phyloP scores from a whole-genome alignment of 2,113 vertebrate genomes.

The Etia nguti region DNA sequence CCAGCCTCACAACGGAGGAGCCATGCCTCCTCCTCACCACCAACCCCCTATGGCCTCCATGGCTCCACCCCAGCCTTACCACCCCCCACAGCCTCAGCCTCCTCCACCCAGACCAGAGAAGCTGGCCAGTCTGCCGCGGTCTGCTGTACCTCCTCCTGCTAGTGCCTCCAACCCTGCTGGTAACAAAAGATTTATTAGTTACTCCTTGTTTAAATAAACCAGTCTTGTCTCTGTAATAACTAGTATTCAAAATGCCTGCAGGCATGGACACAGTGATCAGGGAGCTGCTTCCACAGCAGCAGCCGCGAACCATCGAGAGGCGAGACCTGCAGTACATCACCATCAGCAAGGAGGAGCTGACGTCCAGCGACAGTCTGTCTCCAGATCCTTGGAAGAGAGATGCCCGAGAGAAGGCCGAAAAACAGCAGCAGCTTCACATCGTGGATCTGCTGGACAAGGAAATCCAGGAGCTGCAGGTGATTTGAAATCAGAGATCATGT shows the following conservation, averaged over 20 bases:
- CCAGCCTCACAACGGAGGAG: slow-evolving; percentile 61
- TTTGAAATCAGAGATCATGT: not conserved
- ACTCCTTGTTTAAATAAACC: not conserved
- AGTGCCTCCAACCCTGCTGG: slow-evolving; percentile 60
- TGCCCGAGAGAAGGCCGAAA: slow-evolving; percentile 94
- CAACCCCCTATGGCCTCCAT: slow-evolving; percentile 54
- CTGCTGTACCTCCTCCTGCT: slow-evolving; percentile 38
- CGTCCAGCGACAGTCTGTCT: slow-evolving; percentile 89
- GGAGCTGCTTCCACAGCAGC: slow-evolving; percentile 93
- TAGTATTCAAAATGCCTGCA: not conserved
- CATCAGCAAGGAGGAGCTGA: slow-evolving; percentile 88
- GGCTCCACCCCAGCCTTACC: slow-evolving; percentile 69
- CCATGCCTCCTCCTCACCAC: slow-evolving; percentile 63
- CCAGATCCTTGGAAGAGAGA: slow-evolving; percentile 98
- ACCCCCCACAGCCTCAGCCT: slow-evolving; percentile 64
- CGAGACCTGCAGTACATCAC: slow-evolving; percentile 95
- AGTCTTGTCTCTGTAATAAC: not conserved
- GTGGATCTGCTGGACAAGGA: slow-evolving; percentile 95
- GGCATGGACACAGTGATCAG: slow-evolving; percentile 89
- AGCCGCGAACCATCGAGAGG: slow-evolving; percentile 94
- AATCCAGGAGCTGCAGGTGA: slow-evolving; percentile 87
- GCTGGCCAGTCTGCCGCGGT: slow-evolving; percentile 75
- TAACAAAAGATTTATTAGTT: not conserved
- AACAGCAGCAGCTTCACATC: slow-evolving; percentile 96
- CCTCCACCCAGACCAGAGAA: slow-evolving; percentile 75